Evolutionary conservation across 2,888 invertebrate species (phyloP), one percentile per base, ranked within the genome.

Genomic region (Pseudeuparius sepicola): DNA sequence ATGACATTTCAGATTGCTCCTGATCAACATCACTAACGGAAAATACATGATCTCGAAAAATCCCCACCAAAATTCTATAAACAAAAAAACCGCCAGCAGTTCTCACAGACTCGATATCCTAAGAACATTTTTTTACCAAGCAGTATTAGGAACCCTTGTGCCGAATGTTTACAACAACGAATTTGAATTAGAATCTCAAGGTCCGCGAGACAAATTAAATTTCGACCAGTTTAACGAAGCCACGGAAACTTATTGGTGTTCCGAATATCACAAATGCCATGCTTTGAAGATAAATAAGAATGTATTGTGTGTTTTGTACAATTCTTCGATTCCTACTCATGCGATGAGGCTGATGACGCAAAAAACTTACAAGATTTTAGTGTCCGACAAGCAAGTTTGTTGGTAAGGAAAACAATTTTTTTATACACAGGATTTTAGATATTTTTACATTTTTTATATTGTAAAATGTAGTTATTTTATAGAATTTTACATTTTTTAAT

Each of bases 231-330:
- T 52, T 7, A 59, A 62, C 27, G 47, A 54, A 9, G 63, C 62
- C 4, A 62, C 61, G 41, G 84, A 85, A 62, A 77, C 80, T 1
- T 87, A 85, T 55, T 83, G 86, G 78, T 79, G 80, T 56, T 82
- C 85, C 0, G 87, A 89, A 53, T 85, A 84, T 56, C 82, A 87
- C 58, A 88, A 88, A 60, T 85, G 87, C 50, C 84, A 86, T 53
- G 83, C 82, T 1, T 66, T 78, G 12, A 73, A 74, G 53, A 67
- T 69, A 2, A 69, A 68, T 5, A 70, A 75, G 41, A 71, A 82
- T 49, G 63, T 87, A 36, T 67, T 87, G 41, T 85, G 83, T 54
- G 71, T 78, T 5, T 63, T 88, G 1, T 89, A 81, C 52, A 69
- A 75, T 6, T 72, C 82, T 6, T 65, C 78, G 13, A 73, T 89